phyloP scores from a whole-genome alignment of 2,113 vertebrate species.

The Toxotes chatareus region DNA sequence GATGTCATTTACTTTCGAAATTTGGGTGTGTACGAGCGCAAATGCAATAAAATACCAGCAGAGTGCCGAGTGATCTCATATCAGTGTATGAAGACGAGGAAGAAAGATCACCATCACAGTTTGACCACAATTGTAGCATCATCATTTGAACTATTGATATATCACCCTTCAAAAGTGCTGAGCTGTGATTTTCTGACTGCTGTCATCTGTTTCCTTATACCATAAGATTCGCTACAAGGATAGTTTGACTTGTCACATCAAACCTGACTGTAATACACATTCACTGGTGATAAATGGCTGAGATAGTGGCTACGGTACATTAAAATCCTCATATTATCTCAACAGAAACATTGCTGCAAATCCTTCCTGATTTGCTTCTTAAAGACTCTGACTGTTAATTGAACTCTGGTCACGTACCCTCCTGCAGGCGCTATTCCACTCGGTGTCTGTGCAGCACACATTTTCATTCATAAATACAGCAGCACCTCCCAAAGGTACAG shows the following conservation, averaged over 20 bases:
- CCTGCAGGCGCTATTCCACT: conserved; percentile 50
- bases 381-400: conserved; percentile 44
- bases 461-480: conserved; percentile 78
- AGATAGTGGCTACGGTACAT: background rate
- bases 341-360: conserved; percentile 11
- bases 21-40: conserved; percentile 45
- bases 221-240: background rate
- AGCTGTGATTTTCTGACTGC: conserved; percentile 31
- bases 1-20: conserved; percentile 66
- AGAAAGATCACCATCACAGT: conserved; percentile 36
- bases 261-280: background rate
- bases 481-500: conserved; percentile 42
- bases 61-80: conserved; percentile 69
- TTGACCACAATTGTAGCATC: conserved; percentile 51
- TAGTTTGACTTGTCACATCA: conserved; percentile 6
- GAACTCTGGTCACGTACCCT: conserved; percentile 63
- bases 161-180: conserved; percentile 44
- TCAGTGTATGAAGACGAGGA: conserved; percentile 13
- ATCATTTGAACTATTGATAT: conserved; percentile 65
- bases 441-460: conserved; percentile 55
- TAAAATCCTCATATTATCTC: background rate
- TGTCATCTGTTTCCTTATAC: conserved; percentile 2
- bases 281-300: background rate
- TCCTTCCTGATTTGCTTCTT: conserved; percentile 18
- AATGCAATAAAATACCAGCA: conserved; percentile 69